Evolutionary conservation across 2,113 vertebrate species (phyloP).

Genomic region (Chunga burmeisteri): DNA sequence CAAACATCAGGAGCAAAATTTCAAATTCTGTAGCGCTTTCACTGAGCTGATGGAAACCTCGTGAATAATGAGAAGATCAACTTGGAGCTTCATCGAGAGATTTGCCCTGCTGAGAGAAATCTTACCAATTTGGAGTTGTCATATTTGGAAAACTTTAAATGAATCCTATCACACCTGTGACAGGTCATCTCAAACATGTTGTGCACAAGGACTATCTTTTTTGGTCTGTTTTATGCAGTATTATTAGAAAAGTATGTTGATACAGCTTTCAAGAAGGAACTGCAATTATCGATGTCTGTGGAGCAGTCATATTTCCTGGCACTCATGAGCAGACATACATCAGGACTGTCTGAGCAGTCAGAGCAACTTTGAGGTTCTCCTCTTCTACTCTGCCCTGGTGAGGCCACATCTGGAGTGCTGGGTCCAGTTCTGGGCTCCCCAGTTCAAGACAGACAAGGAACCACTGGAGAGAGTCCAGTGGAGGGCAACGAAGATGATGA

Average conservation of each 20-base stretch:
- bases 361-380: not conserved
- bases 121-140: rapidly evolving
- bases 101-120: not conserved
- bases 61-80: not conserved
- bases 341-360: not conserved
- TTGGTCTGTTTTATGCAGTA: rapidly evolving
- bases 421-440: too few species aligned
- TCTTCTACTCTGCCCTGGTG: too few species aligned
- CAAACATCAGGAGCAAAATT: rapidly evolving
- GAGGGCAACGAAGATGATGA: too few species aligned
- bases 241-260: rapidly evolving
- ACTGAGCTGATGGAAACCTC: not conserved
- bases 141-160: rapidly evolving
- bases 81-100: not conserved
- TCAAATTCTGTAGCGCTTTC: rapidly evolving
- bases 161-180: not conserved
- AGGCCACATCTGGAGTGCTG: too few species aligned
- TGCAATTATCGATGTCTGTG: rapidly evolving
- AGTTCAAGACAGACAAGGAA: too few species aligned
- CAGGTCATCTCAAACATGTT: not conserved
- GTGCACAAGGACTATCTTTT: not conserved
- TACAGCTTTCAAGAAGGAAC: not conserved
- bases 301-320: not conserved
- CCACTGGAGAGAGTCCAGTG: too few species aligned
- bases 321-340: rapidly evolving